A percentile compares a stretch with the other conserved stretches of the same genome.
phyloP scores from a whole-genome alignment of 2,113 vertebrate species.

The Bufo bufo region DNA sequence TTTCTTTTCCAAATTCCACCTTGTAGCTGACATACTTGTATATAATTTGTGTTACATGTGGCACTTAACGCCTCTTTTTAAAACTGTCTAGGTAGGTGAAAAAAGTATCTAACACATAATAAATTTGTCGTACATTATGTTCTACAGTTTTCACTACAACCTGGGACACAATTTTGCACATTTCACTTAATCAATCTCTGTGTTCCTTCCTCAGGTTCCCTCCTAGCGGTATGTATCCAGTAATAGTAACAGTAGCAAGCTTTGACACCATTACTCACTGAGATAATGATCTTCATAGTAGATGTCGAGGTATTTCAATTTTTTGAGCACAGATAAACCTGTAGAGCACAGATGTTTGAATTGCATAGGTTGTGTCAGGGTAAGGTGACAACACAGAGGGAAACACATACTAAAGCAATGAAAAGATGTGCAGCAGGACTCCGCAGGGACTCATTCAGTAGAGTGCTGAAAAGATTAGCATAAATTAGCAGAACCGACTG shows the following conservation, averaged over 20 bases:
- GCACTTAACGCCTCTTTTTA: too few relatives aligned
- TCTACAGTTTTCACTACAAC: too few relatives aligned
- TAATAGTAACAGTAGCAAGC: neutral
- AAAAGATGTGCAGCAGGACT: neutral
- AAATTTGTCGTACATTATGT: too few relatives aligned
- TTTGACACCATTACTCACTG: neutral
- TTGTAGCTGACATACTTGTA: too few relatives aligned
- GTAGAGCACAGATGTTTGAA: conserved; percentile 5
- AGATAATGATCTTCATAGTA: neutral
- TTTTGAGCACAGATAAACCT: neutral
- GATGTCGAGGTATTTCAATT: neutral
- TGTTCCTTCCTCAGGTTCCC: too few relatives aligned
- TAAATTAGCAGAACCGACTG: conserved; percentile 21
- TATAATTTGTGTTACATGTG: too few relatives aligned
- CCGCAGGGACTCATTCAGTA: neutral
- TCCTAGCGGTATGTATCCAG: neutral
- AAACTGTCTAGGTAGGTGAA: too few relatives aligned
- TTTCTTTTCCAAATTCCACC: too few relatives aligned
- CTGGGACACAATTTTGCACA: too few relatives aligned
- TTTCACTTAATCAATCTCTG: too few relatives aligned
- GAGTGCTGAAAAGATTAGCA: conserved; percentile 27
- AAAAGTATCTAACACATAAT: too few relatives aligned
- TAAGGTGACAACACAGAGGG: conserved; percentile 17
- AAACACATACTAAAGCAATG: conserved; percentile 21
- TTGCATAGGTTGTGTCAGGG: conserved; percentile 20